Base-by-base conservation (phyloP, 2,888 invertebrate genomes). In the Ichneumoninae sp. region DNA sequence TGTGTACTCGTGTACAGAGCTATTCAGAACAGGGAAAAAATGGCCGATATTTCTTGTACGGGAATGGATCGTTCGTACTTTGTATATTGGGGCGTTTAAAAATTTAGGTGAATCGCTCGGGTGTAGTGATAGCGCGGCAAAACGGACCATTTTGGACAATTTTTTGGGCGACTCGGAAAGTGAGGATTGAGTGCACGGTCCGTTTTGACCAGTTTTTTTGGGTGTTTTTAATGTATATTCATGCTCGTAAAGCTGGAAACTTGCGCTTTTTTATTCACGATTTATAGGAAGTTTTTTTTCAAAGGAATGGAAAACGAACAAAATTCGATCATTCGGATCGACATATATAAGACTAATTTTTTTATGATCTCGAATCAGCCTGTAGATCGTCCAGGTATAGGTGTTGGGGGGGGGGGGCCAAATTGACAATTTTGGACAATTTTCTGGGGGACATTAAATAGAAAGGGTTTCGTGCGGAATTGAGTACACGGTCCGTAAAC, bases 1-100 rank as follows among this genome's bases (percentile, higher is more conserved):
- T 68, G 44, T 74, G 66, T 30, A 66, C 54, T 16, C 65, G 26
- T 60, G 54, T 85, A 82, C 82, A 82, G 85, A 80, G 44, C 22
- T 44, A 65, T 85, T 47, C 85, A 85, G 70, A 85, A 80, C 47
- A 26, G 57, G 40, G 22, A 36, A 19, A 33, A 71, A 52, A 26
- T 26, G 57, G 22, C 22, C 22, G 26, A 22, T 57, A 22, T 57
- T 57, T 22, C 1, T 19, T 19, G 2, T 22, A 22, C 57, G 26
- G 10, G 57, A 4, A 57, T 47, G 4, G 26, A 57, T 57, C 22
- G 57, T 22, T 57, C 26, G 57, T 26, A 26, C 10, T 57, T 57
- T 22, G 10, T 26, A 13, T 57, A 47, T 16, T 16, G 44, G 3
- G 44, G 16, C 4, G 44, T 16, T 16, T 16, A 47, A 47, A 16